Evolutionary conservation across 2,113 vertebrate genomes (phyloP), one percentile per base, ranked within the genome.

Genomic region (Peucedramus taeniatus): DNA sequence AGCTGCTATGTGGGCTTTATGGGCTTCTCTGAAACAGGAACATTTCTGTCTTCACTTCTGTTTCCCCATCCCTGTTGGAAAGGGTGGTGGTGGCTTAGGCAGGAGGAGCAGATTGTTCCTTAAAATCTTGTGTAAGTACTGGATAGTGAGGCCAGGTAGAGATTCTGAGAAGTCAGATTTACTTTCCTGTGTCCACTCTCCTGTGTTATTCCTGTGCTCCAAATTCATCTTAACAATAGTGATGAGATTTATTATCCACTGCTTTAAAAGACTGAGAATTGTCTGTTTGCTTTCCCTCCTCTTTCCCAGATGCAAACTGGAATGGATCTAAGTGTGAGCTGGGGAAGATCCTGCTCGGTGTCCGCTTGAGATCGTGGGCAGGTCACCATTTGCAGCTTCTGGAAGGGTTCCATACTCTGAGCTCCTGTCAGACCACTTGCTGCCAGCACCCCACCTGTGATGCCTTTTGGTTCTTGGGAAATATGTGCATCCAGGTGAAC

Each of bases 391-490:
- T 98, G 50, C 69, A 72, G 71, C 96, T 97, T 26, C 88, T 98
- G 92, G 96, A 96, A 82, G 97, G 98, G 42, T 95, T 91, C 74
- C 95, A 97, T 1, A 96, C 97, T 27, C 15, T 98, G n/a, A 78
- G 54, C 61, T 96, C 98, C 69, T 98, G 98, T 87, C 97, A 97
- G 94, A 30, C 85, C 37, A 80, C 97, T 64, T 98, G 98, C 96
- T 98, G 98, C 96, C 97, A 81, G 92, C 95, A 54, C 69, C 92
- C 96, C 65, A 59, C 92, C 44, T 98, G 98, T 77, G 97, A 98
- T 94, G 98, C 93, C 63, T 97, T 98, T 87, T 98, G 98, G 98
- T 97, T 98, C 90, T 82, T 97, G 91, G 97, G 95, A 79, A 97
- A 95, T 24, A 94, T 93, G 63, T 98, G 98, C 87, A 95, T 98